These are phyloP conservation scores for Hylaeus volcanicus DNA, from an alignment of 1,140 invertebrate species.

Conservation along the genomic window DNA sequence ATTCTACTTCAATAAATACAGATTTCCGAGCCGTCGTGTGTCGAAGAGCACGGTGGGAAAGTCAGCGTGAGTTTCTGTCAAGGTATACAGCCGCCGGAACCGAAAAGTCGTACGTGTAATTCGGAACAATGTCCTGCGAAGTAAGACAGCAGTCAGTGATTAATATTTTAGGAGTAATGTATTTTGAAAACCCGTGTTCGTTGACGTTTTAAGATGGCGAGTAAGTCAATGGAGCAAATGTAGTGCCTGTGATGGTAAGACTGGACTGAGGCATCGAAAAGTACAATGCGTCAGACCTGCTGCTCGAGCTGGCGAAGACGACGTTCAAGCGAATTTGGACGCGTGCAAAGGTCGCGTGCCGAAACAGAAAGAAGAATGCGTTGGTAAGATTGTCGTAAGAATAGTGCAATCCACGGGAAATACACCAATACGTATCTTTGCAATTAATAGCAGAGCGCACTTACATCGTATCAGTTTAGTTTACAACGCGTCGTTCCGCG, in stretches of 20 bases:
- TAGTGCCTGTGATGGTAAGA: constrained; percentile 77
- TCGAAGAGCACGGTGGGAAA: constrained; percentile 78
- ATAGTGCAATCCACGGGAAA: no score
- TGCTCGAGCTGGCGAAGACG: constrained; percentile 74
- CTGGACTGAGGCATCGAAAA: constrained; percentile 74
- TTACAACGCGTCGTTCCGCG: no score
- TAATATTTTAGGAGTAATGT: no score
- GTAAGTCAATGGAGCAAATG: constrained; percentile 81
- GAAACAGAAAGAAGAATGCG: constrained; percentile 65
- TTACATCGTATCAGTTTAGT: no score
- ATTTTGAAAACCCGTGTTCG: neutral
- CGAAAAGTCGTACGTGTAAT: constrained; percentile 77
- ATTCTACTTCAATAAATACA: constrained; percentile 34
- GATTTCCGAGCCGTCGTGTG: constrained; percentile 75
- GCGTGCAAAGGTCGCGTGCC: constrained; percentile 75
- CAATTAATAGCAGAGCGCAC: no score
- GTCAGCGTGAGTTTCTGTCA: constrained; percentile 78
- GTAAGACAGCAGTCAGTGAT: constrained; percentile 59
- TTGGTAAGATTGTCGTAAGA: constrained; percentile 57
- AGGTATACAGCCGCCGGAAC: constrained; percentile 68
- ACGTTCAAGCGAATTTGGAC: constrained; percentile 75
- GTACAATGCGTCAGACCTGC: constrained; percentile 79
- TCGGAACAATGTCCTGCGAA: constrained; percentile 76
- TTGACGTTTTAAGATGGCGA: constrained; percentile 75
- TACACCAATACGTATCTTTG: no score